phyloP scores from a whole-genome alignment of 2,888 invertebrate species.

The Sussaba pulchella region DNA sequence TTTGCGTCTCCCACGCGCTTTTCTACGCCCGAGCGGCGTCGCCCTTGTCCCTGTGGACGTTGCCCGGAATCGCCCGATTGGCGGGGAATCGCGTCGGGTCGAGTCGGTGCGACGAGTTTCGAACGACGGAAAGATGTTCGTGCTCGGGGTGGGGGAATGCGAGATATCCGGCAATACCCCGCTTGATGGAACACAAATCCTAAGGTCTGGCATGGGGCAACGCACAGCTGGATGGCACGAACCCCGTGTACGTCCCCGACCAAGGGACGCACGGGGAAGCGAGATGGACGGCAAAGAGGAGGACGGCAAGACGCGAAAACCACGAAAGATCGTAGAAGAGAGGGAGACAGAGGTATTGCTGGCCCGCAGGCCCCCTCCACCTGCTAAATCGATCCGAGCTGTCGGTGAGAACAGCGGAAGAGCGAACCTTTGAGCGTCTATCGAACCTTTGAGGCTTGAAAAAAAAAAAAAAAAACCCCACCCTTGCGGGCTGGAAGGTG shows the following conservation, averaged over 20 bases:
- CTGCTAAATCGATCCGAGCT: conserved; percentile 59
- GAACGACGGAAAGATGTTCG: no score
- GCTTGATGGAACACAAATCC: no score
- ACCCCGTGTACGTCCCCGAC: not conserved
- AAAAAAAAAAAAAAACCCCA: conserved; percentile 27
- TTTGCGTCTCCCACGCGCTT: no score
- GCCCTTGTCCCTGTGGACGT: conserved; percentile 47
- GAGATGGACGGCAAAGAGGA: not conserved
- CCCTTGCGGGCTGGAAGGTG: not conserved
- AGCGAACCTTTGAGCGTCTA: not conserved
- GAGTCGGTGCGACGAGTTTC: no score
- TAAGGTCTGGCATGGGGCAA: not conserved
- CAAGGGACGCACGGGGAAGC: not conserved
- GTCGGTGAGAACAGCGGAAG: not conserved
- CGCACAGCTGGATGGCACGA: not conserved
- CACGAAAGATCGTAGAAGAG: not conserved
- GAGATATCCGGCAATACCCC: no score
- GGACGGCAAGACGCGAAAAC: not conserved
- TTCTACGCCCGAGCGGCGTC: conserved; percentile 6
- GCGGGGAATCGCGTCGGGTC: no score
- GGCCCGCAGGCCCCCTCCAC: conserved; percentile 41
- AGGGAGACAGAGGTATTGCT: not conserved
- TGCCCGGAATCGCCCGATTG: no score
- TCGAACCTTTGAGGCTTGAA: conserved; percentile 4
- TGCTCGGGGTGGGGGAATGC: no score